phyloP scores from a whole-genome alignment of 2,797 vertebrate species.

The Malacoctenus gilli region DNA sequence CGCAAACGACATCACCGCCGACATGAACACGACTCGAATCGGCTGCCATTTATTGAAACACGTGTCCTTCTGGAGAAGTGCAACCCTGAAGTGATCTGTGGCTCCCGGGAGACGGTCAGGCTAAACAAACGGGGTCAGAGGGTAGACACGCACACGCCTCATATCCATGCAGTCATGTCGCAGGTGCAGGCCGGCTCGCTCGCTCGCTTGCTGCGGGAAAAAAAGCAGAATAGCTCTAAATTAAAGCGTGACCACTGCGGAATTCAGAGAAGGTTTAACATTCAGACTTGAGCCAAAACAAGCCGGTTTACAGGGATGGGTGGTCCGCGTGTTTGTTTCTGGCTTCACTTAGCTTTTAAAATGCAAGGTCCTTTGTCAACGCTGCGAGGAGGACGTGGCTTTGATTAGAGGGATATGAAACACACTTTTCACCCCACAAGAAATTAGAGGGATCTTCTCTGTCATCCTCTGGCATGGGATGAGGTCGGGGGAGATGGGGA shows the following conservation, averaged over 20 bases:
- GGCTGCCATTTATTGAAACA: too few relatives aligned
- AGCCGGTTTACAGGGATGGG: conserved; percentile 77
- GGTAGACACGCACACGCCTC: conserved; percentile 72
- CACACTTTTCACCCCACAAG: conserved; percentile 55
- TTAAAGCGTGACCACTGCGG: conserved; percentile 75
- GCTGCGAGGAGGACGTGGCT: conserved; percentile 68
- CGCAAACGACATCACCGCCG: too few relatives aligned
- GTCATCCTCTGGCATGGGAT: conserved; percentile 71
- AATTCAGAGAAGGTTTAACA: conserved; percentile 72
- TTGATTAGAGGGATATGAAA: conserved; percentile 81
- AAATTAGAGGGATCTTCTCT: conserved; percentile 71
- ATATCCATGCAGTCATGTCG: conserved; percentile 69
- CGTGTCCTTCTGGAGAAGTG: neutral
- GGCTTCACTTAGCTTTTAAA: conserved; percentile 72
- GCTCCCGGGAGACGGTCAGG: conserved; percentile 65
- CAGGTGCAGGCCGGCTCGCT: conserved; percentile 77
- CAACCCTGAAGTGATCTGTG: conserved; percentile 67
- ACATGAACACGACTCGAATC: too few relatives aligned
- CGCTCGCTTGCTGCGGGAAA: conserved; percentile 6
- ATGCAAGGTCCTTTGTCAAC: conserved; percentile 74
- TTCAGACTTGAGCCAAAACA: conserved; percentile 71
- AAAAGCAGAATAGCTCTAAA: conserved; percentile 62
- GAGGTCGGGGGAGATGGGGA: conserved; percentile 71
- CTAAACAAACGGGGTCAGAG: conserved; percentile 82
- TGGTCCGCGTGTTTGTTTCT: conserved; percentile 81